phyloP scores from a whole-genome alignment of 2,797 vertebrate genomes.

The Strix occidentalis region DNA sequence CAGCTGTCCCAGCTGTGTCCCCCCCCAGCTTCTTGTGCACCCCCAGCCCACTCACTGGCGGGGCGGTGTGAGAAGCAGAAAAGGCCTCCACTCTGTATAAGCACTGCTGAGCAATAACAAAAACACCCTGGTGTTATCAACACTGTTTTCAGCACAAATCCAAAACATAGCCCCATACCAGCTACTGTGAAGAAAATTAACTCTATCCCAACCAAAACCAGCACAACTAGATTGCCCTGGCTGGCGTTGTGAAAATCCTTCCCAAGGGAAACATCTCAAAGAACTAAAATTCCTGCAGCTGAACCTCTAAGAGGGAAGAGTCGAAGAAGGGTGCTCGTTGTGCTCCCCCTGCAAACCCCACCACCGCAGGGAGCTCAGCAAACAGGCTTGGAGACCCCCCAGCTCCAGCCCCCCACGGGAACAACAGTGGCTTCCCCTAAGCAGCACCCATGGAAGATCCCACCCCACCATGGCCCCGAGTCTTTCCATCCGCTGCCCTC shows the following conservation, averaged over 20 bases:
- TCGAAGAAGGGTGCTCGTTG: fast-evolving
- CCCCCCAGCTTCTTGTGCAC: background rate
- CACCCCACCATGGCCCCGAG: fast-evolving
- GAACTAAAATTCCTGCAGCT: background rate
- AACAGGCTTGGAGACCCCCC: background rate
- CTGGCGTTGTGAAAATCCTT: background rate
- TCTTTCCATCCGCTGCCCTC: background rate
- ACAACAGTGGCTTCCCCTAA: background rate
- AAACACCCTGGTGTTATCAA: background rate
- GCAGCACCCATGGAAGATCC: background rate
- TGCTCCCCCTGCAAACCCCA: background rate
- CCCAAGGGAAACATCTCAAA: background rate
- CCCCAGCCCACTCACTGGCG: background rate
- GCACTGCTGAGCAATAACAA: background rate
- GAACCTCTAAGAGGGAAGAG: background rate
- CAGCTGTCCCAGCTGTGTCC: background rate
- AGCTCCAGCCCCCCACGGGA: background rate
- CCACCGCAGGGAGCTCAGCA: background rate
- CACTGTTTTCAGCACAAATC: background rate
- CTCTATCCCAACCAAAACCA: background rate
- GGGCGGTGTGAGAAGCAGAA: background rate
- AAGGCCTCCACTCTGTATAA: background rate
- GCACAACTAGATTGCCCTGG: background rate
- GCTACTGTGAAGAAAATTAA: background rate
- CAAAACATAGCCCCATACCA: background rate